A percentile compares a stretch with the other conserved stretches of the same genome.
Evolutionary conservation across 2,797 vertebrate species (phyloP).

Genomic region (Melanotaenia trifasciata): DNA sequence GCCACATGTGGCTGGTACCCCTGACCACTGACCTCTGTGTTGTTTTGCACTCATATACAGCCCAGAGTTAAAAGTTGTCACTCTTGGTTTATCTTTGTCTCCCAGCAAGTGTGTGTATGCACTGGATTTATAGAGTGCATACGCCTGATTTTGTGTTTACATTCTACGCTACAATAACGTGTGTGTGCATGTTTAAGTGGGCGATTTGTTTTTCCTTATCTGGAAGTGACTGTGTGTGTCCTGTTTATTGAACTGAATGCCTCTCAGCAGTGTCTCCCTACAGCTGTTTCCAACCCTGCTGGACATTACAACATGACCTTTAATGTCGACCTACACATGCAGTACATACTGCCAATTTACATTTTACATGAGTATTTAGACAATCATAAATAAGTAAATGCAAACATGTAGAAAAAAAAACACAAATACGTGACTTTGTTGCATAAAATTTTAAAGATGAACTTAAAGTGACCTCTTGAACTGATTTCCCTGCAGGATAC

Average conservation of each 20-base stretch:
- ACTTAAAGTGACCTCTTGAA: conserved; percentile 3
- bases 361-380: neutral
- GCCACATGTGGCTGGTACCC: conserved; percentile 49
- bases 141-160: conserved; percentile 18
- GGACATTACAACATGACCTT: conserved; percentile 51
- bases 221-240: conserved; percentile 20
- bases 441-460: neutral
- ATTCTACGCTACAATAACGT: conserved; percentile 10
- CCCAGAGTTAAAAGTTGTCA: conserved; percentile 33
- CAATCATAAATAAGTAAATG: neutral
- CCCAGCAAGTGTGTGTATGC: conserved; percentile 2
- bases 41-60: conserved; percentile 42
- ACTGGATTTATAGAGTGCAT: neutral
- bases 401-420: neutral
- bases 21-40: conserved; percentile 55
- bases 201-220: neutral
- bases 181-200: neutral
- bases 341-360: conserved; percentile 49
- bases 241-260: conserved; percentile 52
- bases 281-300: conserved; percentile 65
- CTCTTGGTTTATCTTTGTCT: conserved; percentile 30
- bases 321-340: conserved; percentile 42
- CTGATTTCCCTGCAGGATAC: neutral
- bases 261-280: conserved; percentile 57
- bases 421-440: neutral